Evolutionary conservation across 2,888 invertebrate genomes (phyloP).

Genomic region (Agrotis ipsilon): DNA sequence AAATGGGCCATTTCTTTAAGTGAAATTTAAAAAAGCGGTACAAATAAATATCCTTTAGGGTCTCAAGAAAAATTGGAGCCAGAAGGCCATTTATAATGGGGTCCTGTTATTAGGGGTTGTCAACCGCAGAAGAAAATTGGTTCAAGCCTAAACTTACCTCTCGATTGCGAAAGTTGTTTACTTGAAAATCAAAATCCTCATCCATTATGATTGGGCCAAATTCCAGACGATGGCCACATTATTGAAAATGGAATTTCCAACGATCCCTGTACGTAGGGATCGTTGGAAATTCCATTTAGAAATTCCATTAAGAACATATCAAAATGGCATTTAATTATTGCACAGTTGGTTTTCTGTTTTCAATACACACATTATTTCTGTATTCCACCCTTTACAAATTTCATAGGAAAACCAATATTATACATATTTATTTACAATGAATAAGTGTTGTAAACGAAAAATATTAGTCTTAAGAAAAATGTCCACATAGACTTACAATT

Average conservation of each 20-base stretch:
- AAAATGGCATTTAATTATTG: too few species aligned
- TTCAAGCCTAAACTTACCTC: conserved; percentile 2
- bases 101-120: conserved; percentile 24
- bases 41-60: conserved; percentile 20
- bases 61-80: conserved; percentile 13
- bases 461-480: background rate
- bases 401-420: too few species aligned
- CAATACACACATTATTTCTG: too few species aligned
- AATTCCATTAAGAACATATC: too few species aligned
- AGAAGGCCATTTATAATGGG: conserved; percentile 14
- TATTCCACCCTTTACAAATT: too few species aligned
- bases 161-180: conserved; percentile 5
- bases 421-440: too few species aligned
- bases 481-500: background rate
- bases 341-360: too few species aligned
- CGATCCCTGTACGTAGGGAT: too few species aligned
- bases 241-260: too few species aligned
- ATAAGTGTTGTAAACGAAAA: too few species aligned
- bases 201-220: too few species aligned
- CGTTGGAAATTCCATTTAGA: too few species aligned
- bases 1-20: background rate
- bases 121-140: conserved; percentile 27
- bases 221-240: background rate
- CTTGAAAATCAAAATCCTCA: background rate
- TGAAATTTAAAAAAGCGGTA: conserved; percentile 11